Base-by-base conservation (phyloP, 2,113 vertebrate species). In the Collichthys lucidus region DNA sequence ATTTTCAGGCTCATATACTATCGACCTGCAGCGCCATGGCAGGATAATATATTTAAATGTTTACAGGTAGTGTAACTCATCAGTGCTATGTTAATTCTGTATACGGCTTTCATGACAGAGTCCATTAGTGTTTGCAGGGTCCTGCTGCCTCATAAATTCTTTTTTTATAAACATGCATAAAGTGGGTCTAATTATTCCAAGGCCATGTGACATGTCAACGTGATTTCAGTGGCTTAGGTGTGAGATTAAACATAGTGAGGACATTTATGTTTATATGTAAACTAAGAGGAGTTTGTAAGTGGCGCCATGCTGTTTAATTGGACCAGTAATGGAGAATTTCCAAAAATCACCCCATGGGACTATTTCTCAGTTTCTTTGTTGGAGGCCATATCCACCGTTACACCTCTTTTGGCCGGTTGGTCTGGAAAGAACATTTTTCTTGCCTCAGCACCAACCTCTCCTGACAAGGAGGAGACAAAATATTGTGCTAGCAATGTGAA, bases 101-200 rank as follows among this genome's bases (percentile, higher is more conserved):
- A 40, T 31, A 22, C 26, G 11, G 49, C 2, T 66, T 66, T 59
- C 35, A 24, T 40, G 44, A 46, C n/a, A 24, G 44, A 55, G 49
- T 63, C 44, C 16, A 62, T 40, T 0, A 0, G 7, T 46, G 46
- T 16, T 29, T n/a, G 16, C n/a, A 22, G n/a, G 4, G 2, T 15
- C 11, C 24, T 55, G 17, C 31, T 22, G 20, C 69, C 65, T 52
- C 40, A 24, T 57, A n/a, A 52, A 35, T 68, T 19, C 2, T 44
- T 53, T 55, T 68, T 55, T 68, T 26, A 52, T 60, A 59, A 71
- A 50, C 50, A 62, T 8, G 57, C 35, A 47, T 17, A 12, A 73
- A 78, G 19, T 35, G 11, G 11, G 14, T 50, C 40, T 31, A 19
- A 61, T 77, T 65, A 66, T 4, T 73, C 22, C 2, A 29, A 52